Evolutionary conservation across 2,113 vertebrate species (phyloP), one percentile per base, ranked within the genome.

Genomic region (Puffinus mauretanicus): DNA sequence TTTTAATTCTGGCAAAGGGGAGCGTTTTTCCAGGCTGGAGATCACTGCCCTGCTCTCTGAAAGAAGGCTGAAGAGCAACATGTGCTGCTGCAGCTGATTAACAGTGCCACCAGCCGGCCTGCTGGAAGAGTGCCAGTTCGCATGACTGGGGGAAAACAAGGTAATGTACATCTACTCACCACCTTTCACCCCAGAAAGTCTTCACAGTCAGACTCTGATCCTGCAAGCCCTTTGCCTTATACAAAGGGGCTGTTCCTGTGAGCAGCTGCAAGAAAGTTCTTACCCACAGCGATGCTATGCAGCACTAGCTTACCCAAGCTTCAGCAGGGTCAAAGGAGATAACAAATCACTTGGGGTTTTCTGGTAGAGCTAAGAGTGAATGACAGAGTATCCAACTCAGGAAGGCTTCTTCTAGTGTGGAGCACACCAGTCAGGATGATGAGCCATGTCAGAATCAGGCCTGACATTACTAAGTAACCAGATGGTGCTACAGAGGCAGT

Each of bases 21-120:
- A 77, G 51, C 2, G 0, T 95, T 97, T 95, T 93, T 85, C 94
- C 91, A 85, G 67, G 29, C 62, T 85, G 64, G 58, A 94, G 66
- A 80, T 27, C 40, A 5, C 36, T 55, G 67, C 19, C 60, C n/a
- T 54, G 38, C 44, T 55, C 65, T 62, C 24, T 13, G 46, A 47
- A 44, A 75, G 8, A 51, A 67, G 52, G 51, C 25, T 0, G 16
- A 40, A 38, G 42, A 86, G 84, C 75, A 82, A 11, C 16, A 4
- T 34, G 86, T 16, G 51, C 70, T 65, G 82, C 60, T 94, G 89
- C 81, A 47, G 96, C 82, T 94, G 94, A 89, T 88, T 46, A 95
- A 97, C 86, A 96, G 84, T 94, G 96, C 97, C 97, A 90, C 91
- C 96, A 97, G 94, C 93, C 21, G 96, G 95, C 75, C 66, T 1